Evolutionary conservation across 2,888 invertebrate genomes (phyloP), one percentile per base, ranked within the genome.

Genomic region (Blastobasis lacticolella): DNA sequence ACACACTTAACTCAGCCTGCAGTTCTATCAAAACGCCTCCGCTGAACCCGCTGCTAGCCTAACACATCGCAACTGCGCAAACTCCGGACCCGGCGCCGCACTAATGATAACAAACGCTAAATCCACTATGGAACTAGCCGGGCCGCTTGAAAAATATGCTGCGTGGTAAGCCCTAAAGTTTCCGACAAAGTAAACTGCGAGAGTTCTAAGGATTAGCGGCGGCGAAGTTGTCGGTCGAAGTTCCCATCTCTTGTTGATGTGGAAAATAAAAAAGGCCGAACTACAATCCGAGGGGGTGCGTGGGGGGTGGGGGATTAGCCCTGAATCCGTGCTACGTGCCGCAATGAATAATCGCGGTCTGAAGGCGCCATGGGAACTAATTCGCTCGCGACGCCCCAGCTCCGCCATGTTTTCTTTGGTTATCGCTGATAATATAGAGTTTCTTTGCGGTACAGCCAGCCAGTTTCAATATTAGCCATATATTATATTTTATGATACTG

Each of bases 191-290:
- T 86, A 84, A 80, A 85, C 79, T 23, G 23, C 73, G 80, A 63
- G 83, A 83, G 80, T 85, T 84, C 66, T 64, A 66, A 69, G 84
- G 86, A 86, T 87, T 87, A 86, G 79, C 72, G 70, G 69, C 69
- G 73, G 78, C 73, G 75, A 86, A 83, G 73, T 83, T 79, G 66
- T 61, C 63, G 58, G 71, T 58, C 55, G 60, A 81, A 86, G 80
- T 85, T 85, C 79, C 78, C 83, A 81, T 78, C 83, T 81, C 76
- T 74, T 79, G 79, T 79, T 80, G 76, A 78, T 77, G 79, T 73
- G 70, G 69, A 69, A 73, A 73, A 77, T 75, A 66, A 75, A 76
- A 70, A 60, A 68, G 49, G 60, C 57, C 50, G 57, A 66, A 73
- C 71, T 70, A 64, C 66, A 71, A 71, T 69, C 69, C 67, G 45